These are phyloP conservation scores for Pegoplata infirma DNA, from an alignment of 2,888 invertebrate genomes.

Conservation along the genomic window DNA sequence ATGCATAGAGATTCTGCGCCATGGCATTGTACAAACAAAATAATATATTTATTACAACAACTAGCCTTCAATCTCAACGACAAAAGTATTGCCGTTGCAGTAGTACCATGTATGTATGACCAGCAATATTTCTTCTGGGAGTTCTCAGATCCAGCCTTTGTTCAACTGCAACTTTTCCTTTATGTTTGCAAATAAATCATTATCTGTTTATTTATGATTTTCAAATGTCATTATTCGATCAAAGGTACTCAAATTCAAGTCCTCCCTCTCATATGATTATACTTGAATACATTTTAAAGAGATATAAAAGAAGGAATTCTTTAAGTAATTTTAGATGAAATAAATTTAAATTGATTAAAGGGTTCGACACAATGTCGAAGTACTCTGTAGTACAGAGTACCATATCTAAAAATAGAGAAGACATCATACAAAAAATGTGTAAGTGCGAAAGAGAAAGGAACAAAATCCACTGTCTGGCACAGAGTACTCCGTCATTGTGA, in stretches of 20 bases:
- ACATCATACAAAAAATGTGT: too few species aligned
- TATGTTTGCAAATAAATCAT: slow-evolving; percentile 19
- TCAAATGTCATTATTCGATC: neutral
- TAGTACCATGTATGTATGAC: neutral
- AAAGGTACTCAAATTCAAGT: neutral
- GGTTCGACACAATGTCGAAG: too few species aligned
- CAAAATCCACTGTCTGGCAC: too few species aligned
- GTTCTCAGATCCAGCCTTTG: slow-evolving; percentile 22
- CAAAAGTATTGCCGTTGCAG: slow-evolving; percentile 5
- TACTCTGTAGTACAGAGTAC: too few species aligned
- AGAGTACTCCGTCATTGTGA: too few species aligned
- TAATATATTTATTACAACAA: slow-evolving; percentile 1
- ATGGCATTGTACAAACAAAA: slow-evolving; percentile 14
- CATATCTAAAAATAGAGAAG: too few species aligned
- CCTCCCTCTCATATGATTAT: neutral
- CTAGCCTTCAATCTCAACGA: slow-evolving; percentile 23
- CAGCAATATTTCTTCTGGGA: neutral
- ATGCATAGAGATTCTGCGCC: slow-evolving; percentile 37
- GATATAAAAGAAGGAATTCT: too few species aligned
- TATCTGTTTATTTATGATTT: neutral
- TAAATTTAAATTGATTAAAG: too few species aligned
- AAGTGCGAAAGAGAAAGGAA: too few species aligned
- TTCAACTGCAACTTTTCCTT: slow-evolving; percentile 10
- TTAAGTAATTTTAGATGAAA: too few species aligned
- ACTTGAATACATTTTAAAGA: too few species aligned